These are phyloP conservation scores for Ciconia maguari DNA, from an alignment of 2,113 vertebrate genomes.

Conservation along the genomic window DNA sequence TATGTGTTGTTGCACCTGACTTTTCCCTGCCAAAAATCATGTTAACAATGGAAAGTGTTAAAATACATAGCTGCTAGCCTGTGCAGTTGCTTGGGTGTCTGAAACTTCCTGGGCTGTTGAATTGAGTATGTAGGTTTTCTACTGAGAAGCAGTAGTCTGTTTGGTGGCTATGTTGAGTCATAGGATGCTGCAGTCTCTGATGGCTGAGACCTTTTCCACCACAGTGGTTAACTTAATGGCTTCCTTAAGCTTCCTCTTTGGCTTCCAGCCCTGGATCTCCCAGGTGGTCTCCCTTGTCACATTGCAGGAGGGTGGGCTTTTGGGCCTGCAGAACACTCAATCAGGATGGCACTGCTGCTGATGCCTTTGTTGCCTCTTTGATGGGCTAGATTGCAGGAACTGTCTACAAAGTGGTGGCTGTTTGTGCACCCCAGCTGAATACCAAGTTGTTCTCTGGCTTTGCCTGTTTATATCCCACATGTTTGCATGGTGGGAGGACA, in stretches of 20 bases:
- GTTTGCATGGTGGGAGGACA: background rate
- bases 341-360: background rate
- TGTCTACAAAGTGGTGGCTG: background rate
- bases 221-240: background rate
- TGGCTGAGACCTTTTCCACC: background rate
- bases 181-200: background rate
- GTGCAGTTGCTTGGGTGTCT: background rate
- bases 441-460: background rate
- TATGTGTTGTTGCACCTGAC: rapidly evolving
- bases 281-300: background rate
- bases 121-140: background rate
- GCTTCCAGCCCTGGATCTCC: background rate
- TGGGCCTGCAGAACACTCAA: background rate
- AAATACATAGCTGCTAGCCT: background rate
- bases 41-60: background rate
- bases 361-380: background rate
- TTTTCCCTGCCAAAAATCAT: background rate
- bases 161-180: background rate
- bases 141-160: background rate
- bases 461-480: background rate
- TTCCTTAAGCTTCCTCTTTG: background rate
- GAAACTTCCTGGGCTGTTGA: background rate
- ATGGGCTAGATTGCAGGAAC: background rate
- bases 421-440: background rate
- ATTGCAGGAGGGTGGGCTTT: background rate